Percentiles rank a stretch among this genome's conserved stretches.
Evolutionary conservation across 2,113 vertebrate species (phyloP).

Genomic region (Herpetotheres cachinnans): DNA sequence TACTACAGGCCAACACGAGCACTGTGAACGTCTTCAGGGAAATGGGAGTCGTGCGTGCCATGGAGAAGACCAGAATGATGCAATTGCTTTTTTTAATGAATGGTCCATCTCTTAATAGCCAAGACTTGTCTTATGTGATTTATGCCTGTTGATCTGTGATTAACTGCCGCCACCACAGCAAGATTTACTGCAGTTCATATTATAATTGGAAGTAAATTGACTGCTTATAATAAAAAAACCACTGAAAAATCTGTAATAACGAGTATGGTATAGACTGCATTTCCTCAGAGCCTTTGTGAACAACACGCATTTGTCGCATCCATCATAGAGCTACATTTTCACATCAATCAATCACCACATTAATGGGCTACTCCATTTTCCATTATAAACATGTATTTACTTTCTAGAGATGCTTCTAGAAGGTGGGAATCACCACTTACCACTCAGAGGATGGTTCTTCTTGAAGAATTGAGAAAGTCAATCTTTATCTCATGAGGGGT

Average conservation of each 20-base stretch:
- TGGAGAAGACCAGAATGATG: background rate
- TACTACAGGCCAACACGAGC: background rate
- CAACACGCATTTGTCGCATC: background rate
- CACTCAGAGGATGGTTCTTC: background rate
- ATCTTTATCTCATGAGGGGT: background rate
- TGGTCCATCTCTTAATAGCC: background rate
- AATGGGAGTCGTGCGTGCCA: rapidly evolving
- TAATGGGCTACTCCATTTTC: background rate
- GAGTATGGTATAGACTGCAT: background rate
- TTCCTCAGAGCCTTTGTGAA: background rate
- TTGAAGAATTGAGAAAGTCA: background rate
- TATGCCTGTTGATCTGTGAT: background rate
- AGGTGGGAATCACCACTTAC: background rate
- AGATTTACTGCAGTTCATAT: background rate
- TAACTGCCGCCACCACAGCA: background rate
- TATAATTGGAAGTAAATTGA: conserved; percentile 4
- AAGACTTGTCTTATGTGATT: background rate
- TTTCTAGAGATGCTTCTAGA: background rate
- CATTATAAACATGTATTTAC: background rate
- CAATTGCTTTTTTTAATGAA: background rate
- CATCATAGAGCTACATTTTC: background rate
- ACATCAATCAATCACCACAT: background rate
- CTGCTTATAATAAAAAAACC: background rate
- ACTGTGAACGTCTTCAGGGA: background rate
- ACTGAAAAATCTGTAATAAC: background rate